Evolutionary conservation across 2,113 vertebrate species (phyloP), one percentile per base, ranked within the genome.

Genomic region (Illadopsis cleaveri): DNA sequence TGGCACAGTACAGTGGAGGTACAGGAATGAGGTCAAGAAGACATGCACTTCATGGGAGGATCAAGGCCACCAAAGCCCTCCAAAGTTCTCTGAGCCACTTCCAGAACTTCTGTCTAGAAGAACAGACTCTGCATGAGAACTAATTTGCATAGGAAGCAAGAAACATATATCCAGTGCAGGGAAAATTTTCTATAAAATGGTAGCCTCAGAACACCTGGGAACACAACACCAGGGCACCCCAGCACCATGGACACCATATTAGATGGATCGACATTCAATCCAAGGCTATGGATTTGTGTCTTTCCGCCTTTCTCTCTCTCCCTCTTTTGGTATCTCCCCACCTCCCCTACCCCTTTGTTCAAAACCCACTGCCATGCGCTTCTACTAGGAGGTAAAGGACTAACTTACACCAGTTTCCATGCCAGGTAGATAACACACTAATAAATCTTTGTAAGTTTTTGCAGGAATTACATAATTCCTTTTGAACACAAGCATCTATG

Each of bases 1-100:
- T 17, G 50, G 16, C 21, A 58, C 19, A 35, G 50, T 40, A 57
- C 50, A 65, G 30, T n/a, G 30, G 12, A 57, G 35, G 30, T 5
- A 5, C 24, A 66, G 31, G 35, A 48, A 25, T 25, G 44, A 76
- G 42, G 16, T 57, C 30, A n/a, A 48, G 30, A 61, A 27, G 38
- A 13, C 13, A 45, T 22, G 33, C 27, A 18, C 14, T 18, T 9
- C 48, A 83, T 0, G 1, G 18, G 16, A 7, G 4, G 6, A 53
- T 37, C 22, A 61, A 53, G 57, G 28, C 11, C 38, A 27, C 27
- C 38, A 45, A 44, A 62, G 27, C 11, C 3, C 3, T 7, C 10
- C 17, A 45, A 27, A 51, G 11, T 20, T 37, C 28, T 54, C 57
- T 9, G 15, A 83, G 27, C 6, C 47, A 22, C 17, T 44, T 53